A percentile compares a stretch with the other conserved stretches of the same genome.
These are phyloP conservation scores for Galaxea fascicularis DNA, from an alignment of 92 coral and sea anemone species.

Conservation along the genomic window DNA sequence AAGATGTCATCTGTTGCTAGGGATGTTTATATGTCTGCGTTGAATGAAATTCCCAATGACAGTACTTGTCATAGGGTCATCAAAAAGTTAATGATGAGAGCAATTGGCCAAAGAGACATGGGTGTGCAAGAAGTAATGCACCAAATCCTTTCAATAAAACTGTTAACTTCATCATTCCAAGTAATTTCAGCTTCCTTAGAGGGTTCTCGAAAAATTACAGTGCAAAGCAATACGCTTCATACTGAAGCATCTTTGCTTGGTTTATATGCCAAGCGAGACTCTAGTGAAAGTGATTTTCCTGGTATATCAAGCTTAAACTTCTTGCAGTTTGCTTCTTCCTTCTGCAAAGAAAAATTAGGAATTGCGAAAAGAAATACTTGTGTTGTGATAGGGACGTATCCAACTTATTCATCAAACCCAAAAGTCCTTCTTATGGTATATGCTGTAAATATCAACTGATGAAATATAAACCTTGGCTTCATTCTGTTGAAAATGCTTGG, in stretches of 20 bases:
- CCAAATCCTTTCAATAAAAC: slow-evolving; percentile 15
- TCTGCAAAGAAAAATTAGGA: background rate
- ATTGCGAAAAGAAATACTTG: slow-evolving; percentile 1
- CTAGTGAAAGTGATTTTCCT: slow-evolving; percentile 24
- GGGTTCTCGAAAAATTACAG: slow-evolving; percentile 55
- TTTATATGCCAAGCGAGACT: slow-evolving; percentile 13
- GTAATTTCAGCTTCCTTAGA: slow-evolving; percentile 51
- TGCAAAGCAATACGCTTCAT: slow-evolving; percentile 30
- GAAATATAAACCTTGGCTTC: slow-evolving; percentile 34
- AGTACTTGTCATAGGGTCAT: too few species aligned
- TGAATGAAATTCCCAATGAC: too few species aligned
- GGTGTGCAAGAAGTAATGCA: too few species aligned
- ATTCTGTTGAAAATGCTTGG: slow-evolving; percentile 33
- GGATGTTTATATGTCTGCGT: too few species aligned
- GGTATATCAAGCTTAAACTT: slow-evolving; percentile 13
- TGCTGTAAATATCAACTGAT: slow-evolving; percentile 55
- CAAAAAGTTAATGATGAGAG: too few species aligned
- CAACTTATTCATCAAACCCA: slow-evolving; percentile 41
- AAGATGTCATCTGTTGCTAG: too few species aligned
- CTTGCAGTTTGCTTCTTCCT: slow-evolving; percentile 26
- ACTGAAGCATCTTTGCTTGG: slow-evolving; percentile 40
- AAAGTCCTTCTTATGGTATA: slow-evolving; percentile 35
- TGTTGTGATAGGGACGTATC: slow-evolving; percentile 30
- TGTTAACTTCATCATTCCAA: slow-evolving; percentile 51
- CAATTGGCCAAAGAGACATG: too few species aligned